phyloP scores from a whole-genome alignment of 2,113 vertebrate species.

The Actinemys pallida region DNA sequence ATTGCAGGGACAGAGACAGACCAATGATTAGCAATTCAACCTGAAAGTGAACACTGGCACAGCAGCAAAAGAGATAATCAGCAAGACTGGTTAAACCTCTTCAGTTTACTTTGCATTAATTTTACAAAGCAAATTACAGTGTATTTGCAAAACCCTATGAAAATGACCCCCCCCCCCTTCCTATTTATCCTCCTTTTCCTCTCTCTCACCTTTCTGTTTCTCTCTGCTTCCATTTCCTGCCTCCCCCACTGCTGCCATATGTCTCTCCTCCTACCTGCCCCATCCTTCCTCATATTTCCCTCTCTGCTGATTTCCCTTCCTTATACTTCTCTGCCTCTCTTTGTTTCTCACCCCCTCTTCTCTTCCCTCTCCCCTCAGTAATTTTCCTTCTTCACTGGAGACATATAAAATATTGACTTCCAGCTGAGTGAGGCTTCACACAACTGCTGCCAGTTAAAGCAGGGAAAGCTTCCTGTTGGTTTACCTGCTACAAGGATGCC shows the following conservation, averaged over 20 bases:
- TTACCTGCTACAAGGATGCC: background rate
- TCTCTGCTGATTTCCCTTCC: background rate
- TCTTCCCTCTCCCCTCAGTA: background rate
- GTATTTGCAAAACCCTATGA: background rate
- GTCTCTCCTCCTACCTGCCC: background rate
- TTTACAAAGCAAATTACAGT: conserved; percentile 43
- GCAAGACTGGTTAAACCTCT: conserved; percentile 5
- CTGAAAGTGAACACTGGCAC: background rate
- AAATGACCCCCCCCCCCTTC: background rate
- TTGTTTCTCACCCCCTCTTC: background rate
- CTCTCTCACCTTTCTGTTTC: background rate
- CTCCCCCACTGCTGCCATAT: background rate
- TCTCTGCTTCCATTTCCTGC: background rate
- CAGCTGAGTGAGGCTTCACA: background rate
- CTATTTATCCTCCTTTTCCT: background rate
- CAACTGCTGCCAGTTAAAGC: background rate
- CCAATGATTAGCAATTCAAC: background rate
- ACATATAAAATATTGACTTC: background rate
- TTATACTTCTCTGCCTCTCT: background rate
- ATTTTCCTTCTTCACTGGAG: background rate
- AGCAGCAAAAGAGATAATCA: conserved; percentile 1
- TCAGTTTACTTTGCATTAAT: conserved; percentile 26
- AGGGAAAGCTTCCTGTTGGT: background rate
- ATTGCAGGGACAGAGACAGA: background rate
- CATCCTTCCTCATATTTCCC: background rate